phyloP scores from a whole-genome alignment of 2,888 invertebrate species.

The Tridacna gigas region DNA sequence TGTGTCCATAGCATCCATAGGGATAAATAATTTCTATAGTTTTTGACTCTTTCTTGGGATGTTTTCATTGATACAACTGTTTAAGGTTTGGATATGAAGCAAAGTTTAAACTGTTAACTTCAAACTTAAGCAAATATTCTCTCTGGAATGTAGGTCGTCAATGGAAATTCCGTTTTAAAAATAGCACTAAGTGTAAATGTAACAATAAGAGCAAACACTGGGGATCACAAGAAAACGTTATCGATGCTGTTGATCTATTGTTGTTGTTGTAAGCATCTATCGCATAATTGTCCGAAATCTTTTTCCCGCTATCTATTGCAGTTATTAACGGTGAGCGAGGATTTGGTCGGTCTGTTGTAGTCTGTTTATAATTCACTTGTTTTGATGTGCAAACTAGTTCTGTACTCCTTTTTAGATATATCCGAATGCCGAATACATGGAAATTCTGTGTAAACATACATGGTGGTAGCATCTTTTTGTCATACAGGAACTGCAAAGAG shows the following conservation, averaged over 20 bases:
- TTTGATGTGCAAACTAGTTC: conserved; percentile 51
- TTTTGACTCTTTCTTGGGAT: too few relatives aligned
- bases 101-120: too few relatives aligned
- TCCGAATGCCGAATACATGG: conserved; percentile 77
- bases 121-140: too few relatives aligned
- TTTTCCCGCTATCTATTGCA: conserved; percentile 10
- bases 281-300: conserved; percentile 41
- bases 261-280: conserved; percentile 46
- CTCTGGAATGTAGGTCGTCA: conserved; percentile 16
- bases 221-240: conserved; percentile 19
- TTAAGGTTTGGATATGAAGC: too few relatives aligned
- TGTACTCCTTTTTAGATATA: conserved; percentile 76
- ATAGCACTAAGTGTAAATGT: neutral
- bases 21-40: too few relatives aligned
- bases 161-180: conserved; percentile 27
- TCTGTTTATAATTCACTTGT: conserved; percentile 16
- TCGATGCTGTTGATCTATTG: conserved; percentile 24
- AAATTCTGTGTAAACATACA: conserved; percentile 79
- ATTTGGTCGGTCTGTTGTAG: conserved; percentile 14
- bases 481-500: conserved; percentile 76
- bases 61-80: too few relatives aligned
- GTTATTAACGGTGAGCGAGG: conserved; percentile 10
- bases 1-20: too few relatives aligned
- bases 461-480: conserved; percentile 73
- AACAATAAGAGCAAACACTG: conserved; percentile 11